Percentiles rank a stretch among this genome's conserved stretches.
Evolutionary conservation across 2,888 invertebrate genomes (phyloP).

Genomic region (Neocrepidodera transversa): DNA sequence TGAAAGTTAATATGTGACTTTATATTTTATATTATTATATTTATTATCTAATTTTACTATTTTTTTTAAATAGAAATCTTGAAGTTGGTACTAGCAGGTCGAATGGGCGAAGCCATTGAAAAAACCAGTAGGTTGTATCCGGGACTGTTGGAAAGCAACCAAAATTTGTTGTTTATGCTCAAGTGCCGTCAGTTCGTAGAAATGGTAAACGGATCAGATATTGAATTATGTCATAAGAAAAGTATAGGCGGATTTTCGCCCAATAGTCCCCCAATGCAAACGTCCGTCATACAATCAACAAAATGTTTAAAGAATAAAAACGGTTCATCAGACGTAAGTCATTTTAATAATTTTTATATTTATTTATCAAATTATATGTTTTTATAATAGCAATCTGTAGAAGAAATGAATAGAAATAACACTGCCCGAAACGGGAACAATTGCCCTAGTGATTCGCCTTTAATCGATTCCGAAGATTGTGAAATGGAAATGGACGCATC

Average conservation of each 20-base stretch:
- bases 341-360: neutral
- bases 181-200: slow-evolving; percentile 99
- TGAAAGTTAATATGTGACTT: neutral
- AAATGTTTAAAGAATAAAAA: slow-evolving; percentile 60
- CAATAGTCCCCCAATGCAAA: slow-evolving; percentile 67
- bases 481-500: slow-evolving; percentile 63
- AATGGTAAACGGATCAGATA: slow-evolving; percentile 91
- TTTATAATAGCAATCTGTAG: slow-evolving; percentile 54
- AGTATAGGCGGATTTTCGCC: slow-evolving; percentile 47
- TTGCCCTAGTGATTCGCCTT: slow-evolving; percentile 48
- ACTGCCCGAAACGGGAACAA: slow-evolving; percentile 60
- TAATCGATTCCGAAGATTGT: slow-evolving; percentile 60
- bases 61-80: slow-evolving; percentile 77
- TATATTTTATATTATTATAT: neutral
- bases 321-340: slow-evolving; percentile 41
- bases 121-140: slow-evolving; percentile 89
- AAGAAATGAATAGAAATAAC: slow-evolving; percentile 65
- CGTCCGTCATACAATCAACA: slow-evolving; percentile 86
- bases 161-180: slow-evolving; percentile 91
- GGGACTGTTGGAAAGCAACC: slow-evolving; percentile 88
- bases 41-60: neutral
- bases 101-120: slow-evolving; percentile 96
- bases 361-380: neutral
- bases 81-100: slow-evolving; percentile 88
- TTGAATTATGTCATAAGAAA: slow-evolving; percentile 65